Evolutionary conservation across 2,113 vertebrate species (phyloP), one percentile per base, ranked within the genome.

Genomic region (Triplophysa tibetana): DNA sequence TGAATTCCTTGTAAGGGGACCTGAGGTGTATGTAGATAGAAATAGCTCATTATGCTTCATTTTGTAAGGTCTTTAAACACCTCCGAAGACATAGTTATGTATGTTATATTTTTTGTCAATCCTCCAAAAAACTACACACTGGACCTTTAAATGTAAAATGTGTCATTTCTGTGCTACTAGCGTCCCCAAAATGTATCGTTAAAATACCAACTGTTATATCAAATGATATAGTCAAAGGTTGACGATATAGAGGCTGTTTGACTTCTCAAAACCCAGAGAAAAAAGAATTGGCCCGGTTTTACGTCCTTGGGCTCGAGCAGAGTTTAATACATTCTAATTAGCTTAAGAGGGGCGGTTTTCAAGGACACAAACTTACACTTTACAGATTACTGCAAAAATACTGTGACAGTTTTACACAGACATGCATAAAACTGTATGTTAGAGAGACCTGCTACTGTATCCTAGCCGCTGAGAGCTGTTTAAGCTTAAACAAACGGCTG

Each of bases 311-410:
- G 89, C 84, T 88, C 86, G 78, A 84, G 79, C 83, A 72, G 85
- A 83, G 79, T 88, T 87, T 84, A 88, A 90, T 89, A 90, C 73
- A 90, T 90, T 86, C 79, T 89, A 90, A 91, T 89, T 90, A 89
- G 83, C 87, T 88, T 86, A 88, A 83, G 84, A 69, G 43, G 60
- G 82, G 82, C 68, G 52, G 78, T 84, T 80, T 81, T 83, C 80
- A 80, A 88, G 84, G 69, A 87, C 78, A 86, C 67, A 80, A 78
- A 52, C 83, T 76, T 83, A 81, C 61, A 78, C 78, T 90, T 88
- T 86, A 86, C 86, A 88, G 88, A 90, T 91, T 90, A 91, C 84
- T 83, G 79, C 81, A 80, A 87, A 88, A 84, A 88, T 84, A 87
- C 74, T 65, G 68, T 60, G 81, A 80, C 62, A 77, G 48, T 52